Base-by-base conservation (phyloP, 53 echinoderm and acorn worm species). In the Holothuria leucospilota region DNA sequence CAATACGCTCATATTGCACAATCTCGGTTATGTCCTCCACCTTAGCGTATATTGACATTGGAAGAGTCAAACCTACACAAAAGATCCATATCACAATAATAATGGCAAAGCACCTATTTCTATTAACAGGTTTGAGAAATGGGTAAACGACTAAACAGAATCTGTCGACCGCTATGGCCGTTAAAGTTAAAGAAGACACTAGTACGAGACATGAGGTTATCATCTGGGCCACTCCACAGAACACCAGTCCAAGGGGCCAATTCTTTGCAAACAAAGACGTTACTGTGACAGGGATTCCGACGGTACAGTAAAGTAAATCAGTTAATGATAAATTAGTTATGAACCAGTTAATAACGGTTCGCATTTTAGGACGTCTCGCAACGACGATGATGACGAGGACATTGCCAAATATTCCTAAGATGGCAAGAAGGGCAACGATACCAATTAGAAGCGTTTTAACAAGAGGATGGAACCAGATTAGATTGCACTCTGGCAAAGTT, bases 141-240 rank as follows among this genome's bases (percentile, higher is more conserved):
- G 96, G 96, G 75, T 94, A 96, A 0, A 96, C 96, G 13, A 96
- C 96, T 15, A 96, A 91, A 79, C 96, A 96, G 71, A 96, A 96
- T 29, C 96, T 88, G 66, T 96, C 96, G n/a, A 92, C 91, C 20
- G 96, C 96, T 28, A 96, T 94, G 13, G 91, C 93, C 20, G 94
- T 92, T 42, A 96, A 81, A 0, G 96, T 96, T 9, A 96, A 68
- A 15, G 96, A 92, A 21, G 96, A 96, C 26, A 94, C 94, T 60
- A 94, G 90, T 34, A 94, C 92, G 56, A 85, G 81, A 28, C 90
- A 88, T 18, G 89, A 90, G 8, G 94, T 92, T 16, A 92, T 88
- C 89, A 92, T 91, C 20, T 60, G 84, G 13, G 85, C 85, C 12
- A 96, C 62, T 29, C 90, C 69, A 74, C 96, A 96, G 52, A 94